Evolutionary conservation across 2,888 invertebrate genomes (phyloP), one percentile per base, ranked within the genome.

Genomic region (Coleophora flavipennella): DNA sequence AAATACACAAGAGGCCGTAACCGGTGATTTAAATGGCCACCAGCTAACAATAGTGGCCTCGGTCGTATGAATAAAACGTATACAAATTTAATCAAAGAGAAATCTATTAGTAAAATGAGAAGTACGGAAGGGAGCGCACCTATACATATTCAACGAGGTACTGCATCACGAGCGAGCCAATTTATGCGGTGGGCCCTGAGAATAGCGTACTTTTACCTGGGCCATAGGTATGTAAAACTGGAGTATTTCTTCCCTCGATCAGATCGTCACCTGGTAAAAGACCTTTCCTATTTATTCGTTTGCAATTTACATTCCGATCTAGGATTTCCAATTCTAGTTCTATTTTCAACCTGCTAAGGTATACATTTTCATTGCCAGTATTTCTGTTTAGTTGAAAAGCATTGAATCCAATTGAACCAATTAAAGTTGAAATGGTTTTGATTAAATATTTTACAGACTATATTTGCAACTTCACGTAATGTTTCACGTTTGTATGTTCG

Each of bases 41-140:
- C 55, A 58, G 60, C 66, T 65, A 78, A 81, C 79, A 79, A 77
- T 78, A 79, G 75, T 71, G 61, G 72, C 65, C 67, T 67, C 63
- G 55, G 52, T 54, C 70, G 68, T 77, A 79, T 80, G 81, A 79
- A 81, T 83, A 81, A 81, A 84, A 80, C 74, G 77, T 76, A 79
- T 78, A 83, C 83, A 84, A 83, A 83, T 84, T 83, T 84, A 84
- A 84, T 84, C 83, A 84, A 79, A 83, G 79, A 76, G 77, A 80
- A 84, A 83, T 84, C 83, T 84, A 84, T 84, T 84, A 84, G 84
- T 81, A 84, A 84, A 84, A 84, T 84, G 84, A 83, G 83, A 80
- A 83, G 75, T 80, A 80, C 77, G 84, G 83, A 80, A 84, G 83
- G 83, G 83, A 78, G 77, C 77, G 66, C 75, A 80, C 72, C 76